Evolutionary conservation across 2,797 vertebrate genomes (phyloP).

Genomic region (Sebastes umbrosus): DNA sequence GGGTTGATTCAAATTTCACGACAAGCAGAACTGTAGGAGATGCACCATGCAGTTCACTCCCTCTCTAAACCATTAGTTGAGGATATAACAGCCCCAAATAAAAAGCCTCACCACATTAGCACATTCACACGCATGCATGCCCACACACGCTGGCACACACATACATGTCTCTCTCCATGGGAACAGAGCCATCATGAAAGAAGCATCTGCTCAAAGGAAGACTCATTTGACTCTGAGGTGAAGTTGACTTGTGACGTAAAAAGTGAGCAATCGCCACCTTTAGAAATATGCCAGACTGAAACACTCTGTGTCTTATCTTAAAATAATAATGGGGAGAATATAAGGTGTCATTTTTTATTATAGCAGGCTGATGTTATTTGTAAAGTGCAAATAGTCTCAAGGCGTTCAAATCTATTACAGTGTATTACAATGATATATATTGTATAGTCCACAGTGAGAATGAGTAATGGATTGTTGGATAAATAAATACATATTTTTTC

Average conservation of each 20-base stretch:
- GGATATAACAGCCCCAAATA: slow-evolving; percentile 27
- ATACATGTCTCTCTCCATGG: neutral
- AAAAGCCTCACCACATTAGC: neutral
- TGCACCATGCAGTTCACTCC: neutral
- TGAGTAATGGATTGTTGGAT: neutral
- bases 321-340: neutral
- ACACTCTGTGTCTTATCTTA: neutral
- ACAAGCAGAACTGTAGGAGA: neutral
- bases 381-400: neutral
- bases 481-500: neutral
- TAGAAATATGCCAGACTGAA: neutral
- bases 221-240: slow-evolving; percentile 50
- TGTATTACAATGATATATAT: no score
- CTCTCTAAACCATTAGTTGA: neutral
- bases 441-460: neutral
- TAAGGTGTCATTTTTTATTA: neutral
- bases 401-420: neutral
- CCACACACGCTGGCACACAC: neutral
- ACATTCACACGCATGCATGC: neutral
- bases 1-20: slow-evolving; percentile 1
- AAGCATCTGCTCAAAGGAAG: slow-evolving; percentile 38
- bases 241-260: slow-evolving; percentile 22
- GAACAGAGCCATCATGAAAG: neutral
- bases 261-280: neutral
- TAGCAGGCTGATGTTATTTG: neutral